Evolutionary conservation across 2,113 vertebrate genomes (phyloP).

Genomic region (Rhynchomys soricoides): DNA sequence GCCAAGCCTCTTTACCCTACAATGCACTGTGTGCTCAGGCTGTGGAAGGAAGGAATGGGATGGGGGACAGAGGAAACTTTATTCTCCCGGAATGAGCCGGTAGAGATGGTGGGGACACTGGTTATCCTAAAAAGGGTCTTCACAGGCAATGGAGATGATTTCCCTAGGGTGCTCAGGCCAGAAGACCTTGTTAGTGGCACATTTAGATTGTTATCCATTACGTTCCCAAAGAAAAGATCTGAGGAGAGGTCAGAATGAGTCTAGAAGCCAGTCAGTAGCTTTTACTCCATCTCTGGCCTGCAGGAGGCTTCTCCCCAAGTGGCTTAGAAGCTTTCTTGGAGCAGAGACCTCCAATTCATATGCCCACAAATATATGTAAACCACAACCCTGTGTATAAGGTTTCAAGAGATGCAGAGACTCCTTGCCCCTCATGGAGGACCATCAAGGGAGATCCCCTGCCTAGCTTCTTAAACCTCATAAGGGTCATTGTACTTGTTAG

Average conservation of each 20-base stretch:
- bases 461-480: background rate
- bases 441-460: background rate
- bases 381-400: background rate
- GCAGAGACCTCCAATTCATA: background rate
- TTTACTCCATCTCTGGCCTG: background rate
- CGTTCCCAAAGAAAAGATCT: background rate
- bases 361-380: background rate
- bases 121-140: too few species aligned
- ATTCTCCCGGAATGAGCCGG: background rate
- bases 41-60: background rate
- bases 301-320: background rate
- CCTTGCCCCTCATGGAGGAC: background rate
- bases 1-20: background rate
- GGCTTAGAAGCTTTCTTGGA: background rate
- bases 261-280: background rate
- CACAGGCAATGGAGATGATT: background rate
- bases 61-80: background rate
- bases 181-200: background rate
- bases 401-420: background rate
- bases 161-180: background rate
- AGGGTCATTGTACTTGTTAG: background rate
- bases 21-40: accelerated
- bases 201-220: background rate
- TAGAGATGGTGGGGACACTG: background rate
- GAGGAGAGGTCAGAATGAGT: background rate